Base-by-base conservation (phyloP, 2,113 vertebrate species). In the Alexandromys fortis region DNA sequence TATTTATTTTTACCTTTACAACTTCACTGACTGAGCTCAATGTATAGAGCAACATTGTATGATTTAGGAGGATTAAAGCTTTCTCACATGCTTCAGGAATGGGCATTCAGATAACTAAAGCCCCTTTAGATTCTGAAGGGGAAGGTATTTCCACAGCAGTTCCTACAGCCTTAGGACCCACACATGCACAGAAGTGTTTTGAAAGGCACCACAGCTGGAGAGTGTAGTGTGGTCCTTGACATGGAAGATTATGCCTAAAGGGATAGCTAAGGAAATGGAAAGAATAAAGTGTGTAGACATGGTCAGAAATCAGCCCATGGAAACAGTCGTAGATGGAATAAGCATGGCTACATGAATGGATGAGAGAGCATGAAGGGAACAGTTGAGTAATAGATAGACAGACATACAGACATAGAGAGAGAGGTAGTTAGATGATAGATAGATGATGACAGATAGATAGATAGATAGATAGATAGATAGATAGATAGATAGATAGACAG, bases 191-290 rank as follows among this genome's bases (percentile, higher is more conserved):
- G 47, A 38, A 75, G 75, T 22, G 9, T 58, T 67, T 72, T 55
- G 5, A 42, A 68, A 82, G 19, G 24, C 30, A 13, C 16, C 8
- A 30, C 2, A 85, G 26, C 30, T 61, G 2, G 3, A 65, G 33
- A 65, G 22, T 26, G 33, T 5, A 26, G 1, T 49, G 3, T 24
- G 35, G 35, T 30, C 5, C 0, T 75, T 28, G 33, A 28, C 19
- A n/a, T 38, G 28, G 0, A 67, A 1, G 21, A 28, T 17, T 8
- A 33, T 1, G 33, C 0, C 17, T n/a, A 4, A 45, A 90, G 30
- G 8, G 68, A n/a, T 13, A 58, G 21, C 7, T 75, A 30, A 73
- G 35, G 67, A 8, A 45, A 3, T 7, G 8, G 28, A 55, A 92
- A 7, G 1, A 47, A 38, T 8, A 1, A 24, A 7, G 3, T 86